Evolutionary conservation across 1,140 invertebrate species (phyloP), one percentile per base, ranked within the genome.

Genomic region (Mamestra configurata): DNA sequence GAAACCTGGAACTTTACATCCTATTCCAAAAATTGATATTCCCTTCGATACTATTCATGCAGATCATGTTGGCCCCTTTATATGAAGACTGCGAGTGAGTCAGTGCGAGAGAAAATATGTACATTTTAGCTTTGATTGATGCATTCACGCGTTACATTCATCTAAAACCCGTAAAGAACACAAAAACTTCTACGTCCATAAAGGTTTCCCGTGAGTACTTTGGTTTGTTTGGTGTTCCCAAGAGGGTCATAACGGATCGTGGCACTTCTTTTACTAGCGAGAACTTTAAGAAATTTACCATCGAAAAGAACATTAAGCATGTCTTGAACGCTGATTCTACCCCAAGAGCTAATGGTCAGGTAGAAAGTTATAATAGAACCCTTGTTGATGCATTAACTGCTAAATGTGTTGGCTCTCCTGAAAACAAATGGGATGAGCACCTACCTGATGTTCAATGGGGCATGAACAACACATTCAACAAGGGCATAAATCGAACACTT

Each of bases 141-240:
- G 55, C 77, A 15, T 79, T 68, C 46, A 57, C 70, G 1, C 37
- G 68, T n/a, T 79, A 49, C 27, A 51, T 55, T 27, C 61, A 72
- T n/a, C 4, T 70, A 1, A 61, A 64, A 72, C 37, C 77, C 0
- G 55, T 51, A 13, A n/a, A 10, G 8, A 81, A 77, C 37, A 35
- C 79, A 10, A 40, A 57, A 27, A 18, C 18, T 0, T 18, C n/a
- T 15, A 37, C 27, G 0, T 40, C 55, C 0, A 57, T 76, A 4
- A 61, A 70, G 11, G 27, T 40, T 18, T 27, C 79, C 13, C 53
- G 46, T 20, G 55, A 79, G 35, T 79, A 79, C 51, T 76, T 79
- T 66, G 22, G 71, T 24, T 18, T 71, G 1, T 82, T 82, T 51
- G 80, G 80, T 53, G 35, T 76, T 11, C 80, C 80, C 11, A 68